Evolutionary conservation across 2,888 invertebrate species (phyloP).

Genomic region (Heterodera filipjevi): DNA sequence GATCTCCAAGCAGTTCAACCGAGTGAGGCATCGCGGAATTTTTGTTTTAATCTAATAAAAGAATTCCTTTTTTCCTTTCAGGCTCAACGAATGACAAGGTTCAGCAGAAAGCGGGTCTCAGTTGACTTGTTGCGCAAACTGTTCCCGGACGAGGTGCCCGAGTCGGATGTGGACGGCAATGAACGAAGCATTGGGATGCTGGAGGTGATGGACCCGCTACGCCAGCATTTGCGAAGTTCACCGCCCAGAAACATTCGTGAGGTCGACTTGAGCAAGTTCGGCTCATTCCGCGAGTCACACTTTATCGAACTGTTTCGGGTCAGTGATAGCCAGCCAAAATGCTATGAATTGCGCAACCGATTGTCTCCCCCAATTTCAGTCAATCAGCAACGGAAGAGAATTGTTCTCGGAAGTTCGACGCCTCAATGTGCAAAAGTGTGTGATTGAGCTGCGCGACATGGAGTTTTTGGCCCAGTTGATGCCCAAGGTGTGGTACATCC

Average conservation of each 20-base stretch:
- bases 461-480: slow-evolving; percentile 27
- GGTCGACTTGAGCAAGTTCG: slow-evolving; percentile 24
- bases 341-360: background rate
- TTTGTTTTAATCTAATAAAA: background rate
- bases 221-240: slow-evolving; percentile 12
- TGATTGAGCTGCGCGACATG: slow-evolving; percentile 23
- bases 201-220: slow-evolving; percentile 13
- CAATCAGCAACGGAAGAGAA: slow-evolving; percentile 23
- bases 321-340: background rate
- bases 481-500: slow-evolving; percentile 26
- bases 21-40: background rate
- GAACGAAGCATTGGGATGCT: slow-evolving; percentile 15
- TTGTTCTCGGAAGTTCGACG: slow-evolving; percentile 22
- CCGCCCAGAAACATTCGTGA: slow-evolving; percentile 23
- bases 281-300: slow-evolving; percentile 20
- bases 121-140: slow-evolving; percentile 23
- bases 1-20: slow-evolving; percentile 20
- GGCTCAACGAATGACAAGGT: slow-evolving; percentile 24
- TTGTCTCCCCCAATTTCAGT: slow-evolving; percentile 1
- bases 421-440: slow-evolving; percentile 23
- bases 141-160: slow-evolving; percentile 17
- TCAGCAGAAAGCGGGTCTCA: slow-evolving; percentile 13
- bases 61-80: background rate
- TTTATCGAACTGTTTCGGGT: slow-evolving; percentile 24
- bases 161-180: background rate